These are phyloP conservation scores for Eolophus roseicapilla DNA, from an alignment of 2,113 vertebrate species.

Conservation along the genomic window DNA sequence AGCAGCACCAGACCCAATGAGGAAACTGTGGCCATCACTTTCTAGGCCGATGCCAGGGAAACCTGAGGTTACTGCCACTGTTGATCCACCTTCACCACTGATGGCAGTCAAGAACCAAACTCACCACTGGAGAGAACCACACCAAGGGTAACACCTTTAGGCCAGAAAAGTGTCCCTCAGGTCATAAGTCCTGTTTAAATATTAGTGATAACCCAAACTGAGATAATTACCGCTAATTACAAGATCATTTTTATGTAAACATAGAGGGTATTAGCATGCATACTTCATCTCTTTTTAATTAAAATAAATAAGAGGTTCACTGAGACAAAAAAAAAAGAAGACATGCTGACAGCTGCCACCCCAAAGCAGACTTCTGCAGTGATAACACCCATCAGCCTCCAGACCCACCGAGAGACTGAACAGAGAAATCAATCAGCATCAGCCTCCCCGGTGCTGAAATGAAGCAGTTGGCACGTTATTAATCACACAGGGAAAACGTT, in stretches of 20 bases:
- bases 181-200: neutral
- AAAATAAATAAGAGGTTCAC: neutral
- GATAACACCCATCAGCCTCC: neutral
- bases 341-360: neutral
- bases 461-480: neutral
- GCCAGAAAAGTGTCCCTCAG: neutral
- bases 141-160: neutral
- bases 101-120: neutral
- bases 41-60: neutral
- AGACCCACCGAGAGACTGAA: neutral
- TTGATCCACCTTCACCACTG: neutral
- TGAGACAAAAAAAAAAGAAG: neutral
- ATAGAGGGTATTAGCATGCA: neutral
- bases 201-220: neutral
- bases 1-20: neutral
- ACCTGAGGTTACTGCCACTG: neutral
- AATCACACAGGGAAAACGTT: neutral
- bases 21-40: rapidly evolving
- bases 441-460: neutral
- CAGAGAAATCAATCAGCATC: neutral
- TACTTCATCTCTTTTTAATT: neutral
- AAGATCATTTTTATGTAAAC: neutral
- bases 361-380: neutral
- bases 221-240: slow-evolving; percentile 17
- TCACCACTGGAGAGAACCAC: neutral